These are phyloP conservation scores for Phaetusa simplex DNA, from an alignment of 2,113 vertebrate species.

Conservation along the genomic window DNA sequence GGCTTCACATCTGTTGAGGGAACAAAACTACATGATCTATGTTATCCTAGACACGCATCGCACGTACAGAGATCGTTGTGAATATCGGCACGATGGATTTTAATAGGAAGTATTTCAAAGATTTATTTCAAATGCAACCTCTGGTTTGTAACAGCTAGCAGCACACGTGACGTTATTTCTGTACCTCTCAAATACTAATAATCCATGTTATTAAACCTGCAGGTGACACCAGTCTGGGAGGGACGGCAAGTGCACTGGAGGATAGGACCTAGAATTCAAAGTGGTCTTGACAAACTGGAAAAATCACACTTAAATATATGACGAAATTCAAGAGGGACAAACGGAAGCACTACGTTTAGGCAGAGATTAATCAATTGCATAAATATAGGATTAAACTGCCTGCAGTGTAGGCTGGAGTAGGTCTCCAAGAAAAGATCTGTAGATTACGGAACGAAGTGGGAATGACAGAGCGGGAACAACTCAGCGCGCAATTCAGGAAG, in stretches of 20 bases:
- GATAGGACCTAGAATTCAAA: neutral
- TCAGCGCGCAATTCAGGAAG: neutral
- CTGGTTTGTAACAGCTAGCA: neutral
- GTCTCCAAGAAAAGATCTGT: neutral
- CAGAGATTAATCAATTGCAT: neutral
- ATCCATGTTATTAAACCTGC: neutral
- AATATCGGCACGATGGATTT: fast-evolving
- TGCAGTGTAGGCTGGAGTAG: neutral
- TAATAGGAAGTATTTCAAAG: neutral
- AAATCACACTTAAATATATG: neutral
- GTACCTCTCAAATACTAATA: neutral
- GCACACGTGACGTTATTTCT: neutral
- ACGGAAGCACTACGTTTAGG: neutral
- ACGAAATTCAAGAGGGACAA: neutral
- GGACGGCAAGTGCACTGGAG: neutral
- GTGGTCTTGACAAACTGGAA: neutral
- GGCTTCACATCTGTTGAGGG: conserved; percentile 91
- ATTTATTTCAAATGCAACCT: neutral
- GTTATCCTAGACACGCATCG: neutral
- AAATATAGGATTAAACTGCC: neutral
- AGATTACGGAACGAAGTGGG: neutral
- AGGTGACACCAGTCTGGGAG: neutral
- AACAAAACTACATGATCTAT: neutral
- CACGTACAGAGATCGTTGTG: neutral
- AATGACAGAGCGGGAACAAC: neutral